Evolutionary conservation across 1,140 invertebrate genomes (phyloP).

Genomic region (Brachionus rubens): DNA sequence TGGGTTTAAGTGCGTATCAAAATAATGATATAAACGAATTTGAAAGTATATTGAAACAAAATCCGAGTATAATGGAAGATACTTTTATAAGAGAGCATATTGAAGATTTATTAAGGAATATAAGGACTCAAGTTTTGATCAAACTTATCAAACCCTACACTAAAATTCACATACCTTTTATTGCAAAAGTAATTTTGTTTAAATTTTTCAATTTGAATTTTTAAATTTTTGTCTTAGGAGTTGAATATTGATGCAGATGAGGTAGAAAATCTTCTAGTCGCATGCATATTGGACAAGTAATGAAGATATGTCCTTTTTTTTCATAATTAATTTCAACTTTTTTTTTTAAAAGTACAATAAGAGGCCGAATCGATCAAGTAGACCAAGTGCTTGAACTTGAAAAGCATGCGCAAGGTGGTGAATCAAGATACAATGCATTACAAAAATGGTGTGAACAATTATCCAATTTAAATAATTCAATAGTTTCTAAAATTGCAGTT

Average conservation of each 20-base stretch:
- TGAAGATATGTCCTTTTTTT: neutral
- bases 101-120: slow-evolving; percentile 93
- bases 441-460: slow-evolving; percentile 94
- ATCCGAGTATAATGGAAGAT: slow-evolving; percentile 84
- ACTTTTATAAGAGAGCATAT: slow-evolving; percentile 98
- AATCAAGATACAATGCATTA: slow-evolving; percentile 81
- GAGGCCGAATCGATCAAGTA: slow-evolving; percentile 90
- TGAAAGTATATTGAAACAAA: slow-evolving; percentile 89
- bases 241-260: slow-evolving; percentile 91
- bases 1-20: slow-evolving; percentile 82
- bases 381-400: slow-evolving; percentile 88
- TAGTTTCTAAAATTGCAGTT: slow-evolving; percentile 67
- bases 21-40: slow-evolving; percentile 99
- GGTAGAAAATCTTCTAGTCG: slow-evolving; percentile 94
- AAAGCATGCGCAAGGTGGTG: slow-evolving; percentile 66
- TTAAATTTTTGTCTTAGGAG: slow-evolving; percentile 63
- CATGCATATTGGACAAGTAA: slow-evolving; percentile 88
- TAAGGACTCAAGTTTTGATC: slow-evolving; percentile 92
- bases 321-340: neutral
- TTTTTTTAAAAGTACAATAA: slow-evolving; percentile 77
- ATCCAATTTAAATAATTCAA: slow-evolving; percentile 77
- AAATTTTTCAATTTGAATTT: neutral
- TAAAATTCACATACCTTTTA: slow-evolving; percentile 93
- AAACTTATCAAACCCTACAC: slow-evolving; percentile 97
- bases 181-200: slow-evolving; percentile 70